A percentile compares a stretch with the other conserved stretches of the same genome.
Evolutionary conservation across 2,113 vertebrate genomes (phyloP).

Genomic region (Larimichthys polyactis): DNA sequence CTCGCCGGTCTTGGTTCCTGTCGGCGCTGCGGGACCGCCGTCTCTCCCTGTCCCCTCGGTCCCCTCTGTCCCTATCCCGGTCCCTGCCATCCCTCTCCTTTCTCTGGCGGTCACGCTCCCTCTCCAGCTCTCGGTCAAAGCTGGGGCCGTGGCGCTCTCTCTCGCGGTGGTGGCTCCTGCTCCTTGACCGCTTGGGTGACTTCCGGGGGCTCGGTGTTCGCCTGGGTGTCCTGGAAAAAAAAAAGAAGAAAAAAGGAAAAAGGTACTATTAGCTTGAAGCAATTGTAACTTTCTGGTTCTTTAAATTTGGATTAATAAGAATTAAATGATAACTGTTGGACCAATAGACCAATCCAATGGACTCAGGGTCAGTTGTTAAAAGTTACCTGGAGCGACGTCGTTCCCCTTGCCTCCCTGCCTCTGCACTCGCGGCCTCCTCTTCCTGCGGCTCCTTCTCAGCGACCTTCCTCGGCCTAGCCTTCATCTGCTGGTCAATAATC

Average conservation of each 20-base stretch:
- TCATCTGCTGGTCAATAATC: constrained; percentile 96
- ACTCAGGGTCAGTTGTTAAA: neutral
- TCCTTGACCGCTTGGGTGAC: constrained; percentile 95
- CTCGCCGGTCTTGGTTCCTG: constrained; percentile 70
- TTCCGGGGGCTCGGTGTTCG: constrained; percentile 91
- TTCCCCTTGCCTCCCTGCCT: constrained; percentile 88
- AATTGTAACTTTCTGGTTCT: neutral
- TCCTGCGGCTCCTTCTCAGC: constrained; percentile 85
- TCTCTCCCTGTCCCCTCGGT: constrained; percentile 71
- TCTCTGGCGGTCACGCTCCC: constrained; percentile 94
- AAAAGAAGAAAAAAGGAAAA: constrained; percentile 11
- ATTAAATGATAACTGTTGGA: neutral
- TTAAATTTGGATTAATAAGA: neutral
- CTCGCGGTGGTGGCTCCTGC: constrained; percentile 94
- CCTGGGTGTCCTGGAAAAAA: constrained; percentile 88
- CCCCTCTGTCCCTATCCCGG: constrained; percentile 89
- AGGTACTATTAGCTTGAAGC: neutral
- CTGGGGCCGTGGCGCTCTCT: constrained; percentile 91
- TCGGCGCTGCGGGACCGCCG: constrained; percentile 77
- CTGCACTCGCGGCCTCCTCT: constrained; percentile 83
- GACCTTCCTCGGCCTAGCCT: constrained; percentile 93
- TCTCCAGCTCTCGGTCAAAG: constrained; percentile 95
- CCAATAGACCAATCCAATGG: no score
- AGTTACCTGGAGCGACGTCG: constrained; percentile 91
- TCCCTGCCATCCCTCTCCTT: constrained; percentile 88